Conservation (phyloP, 2,888 invertebrate genomes). For the Dusona sp. region DNA sequence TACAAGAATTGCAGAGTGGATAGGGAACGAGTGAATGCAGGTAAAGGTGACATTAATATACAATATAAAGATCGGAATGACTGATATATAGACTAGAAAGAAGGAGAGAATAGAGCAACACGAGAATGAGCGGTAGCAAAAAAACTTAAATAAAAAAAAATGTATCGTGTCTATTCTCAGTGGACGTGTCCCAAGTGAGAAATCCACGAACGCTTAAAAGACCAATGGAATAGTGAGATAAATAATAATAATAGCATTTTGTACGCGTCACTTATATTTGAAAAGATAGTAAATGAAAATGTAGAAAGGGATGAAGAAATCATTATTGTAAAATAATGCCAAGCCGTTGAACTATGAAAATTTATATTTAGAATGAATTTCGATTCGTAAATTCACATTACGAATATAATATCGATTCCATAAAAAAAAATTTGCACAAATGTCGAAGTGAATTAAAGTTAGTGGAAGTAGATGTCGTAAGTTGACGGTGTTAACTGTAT, state of each 20-base stretch:
- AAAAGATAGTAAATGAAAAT: not conserved
- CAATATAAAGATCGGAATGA: conserved; percentile 3
- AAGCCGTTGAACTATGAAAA: not conserved
- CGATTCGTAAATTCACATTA: not conserved
- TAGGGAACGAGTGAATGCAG: not conserved
- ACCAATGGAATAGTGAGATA: not conserved
- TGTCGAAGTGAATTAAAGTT: too few relatives aligned
- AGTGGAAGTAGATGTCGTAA: not conserved
- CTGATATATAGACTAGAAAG: conserved; percentile 10
- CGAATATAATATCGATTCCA: not conserved
- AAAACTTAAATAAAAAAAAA: conserved; percentile 4
- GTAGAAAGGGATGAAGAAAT: not conserved
- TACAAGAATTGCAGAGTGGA: not conserved
- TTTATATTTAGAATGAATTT: not conserved
- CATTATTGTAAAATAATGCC: not conserved
- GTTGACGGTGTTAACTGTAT: not conserved
- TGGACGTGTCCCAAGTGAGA: not conserved
- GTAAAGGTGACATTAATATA: conserved; percentile 25
- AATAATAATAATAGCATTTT: not conserved
- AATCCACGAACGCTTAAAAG: not conserved
- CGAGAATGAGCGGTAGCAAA: conserved; percentile 3
- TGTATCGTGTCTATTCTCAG: conserved; percentile 11
- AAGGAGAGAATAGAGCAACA: conserved; percentile 13
- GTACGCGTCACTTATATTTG: not conserved
- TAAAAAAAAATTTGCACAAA: not conserved